These are phyloP conservation scores for Nannospalax galili DNA, from an alignment of 2,113 vertebrate genomes.

Conservation along the genomic window DNA sequence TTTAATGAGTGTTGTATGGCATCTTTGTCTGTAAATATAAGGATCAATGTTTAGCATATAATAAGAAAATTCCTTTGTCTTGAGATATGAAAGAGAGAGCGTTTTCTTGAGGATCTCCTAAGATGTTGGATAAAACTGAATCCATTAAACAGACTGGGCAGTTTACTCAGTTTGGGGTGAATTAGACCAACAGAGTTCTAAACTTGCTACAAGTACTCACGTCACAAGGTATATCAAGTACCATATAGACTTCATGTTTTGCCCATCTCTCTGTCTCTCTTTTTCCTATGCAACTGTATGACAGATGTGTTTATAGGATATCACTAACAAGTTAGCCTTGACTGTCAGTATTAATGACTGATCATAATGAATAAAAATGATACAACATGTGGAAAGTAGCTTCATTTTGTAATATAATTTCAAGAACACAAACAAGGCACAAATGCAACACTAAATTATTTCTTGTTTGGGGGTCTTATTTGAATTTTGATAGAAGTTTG, in stretches of 20 bases:
- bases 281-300: neutral
- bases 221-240: neutral
- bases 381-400: neutral
- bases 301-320: neutral
- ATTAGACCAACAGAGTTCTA: neutral
- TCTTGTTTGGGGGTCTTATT: neutral
- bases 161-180: neutral
- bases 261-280: neutral
- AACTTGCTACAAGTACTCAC: neutral
- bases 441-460: neutral
- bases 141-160: neutral
- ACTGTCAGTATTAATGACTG: neutral
- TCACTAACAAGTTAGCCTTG: neutral
- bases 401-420: neutral
- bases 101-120: too few species aligned
- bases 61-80: too few species aligned
- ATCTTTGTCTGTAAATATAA: too few species aligned
- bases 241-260: neutral
- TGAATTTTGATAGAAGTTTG: constrained; percentile 13
- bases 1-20: too few species aligned
- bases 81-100: too few species aligned
- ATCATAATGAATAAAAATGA: neutral
- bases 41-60: too few species aligned
- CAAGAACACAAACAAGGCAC: neutral
- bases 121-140: neutral